phyloP scores from a whole-genome alignment of 2,888 invertebrate species.

The Brachypalpus laphriformis region DNA sequence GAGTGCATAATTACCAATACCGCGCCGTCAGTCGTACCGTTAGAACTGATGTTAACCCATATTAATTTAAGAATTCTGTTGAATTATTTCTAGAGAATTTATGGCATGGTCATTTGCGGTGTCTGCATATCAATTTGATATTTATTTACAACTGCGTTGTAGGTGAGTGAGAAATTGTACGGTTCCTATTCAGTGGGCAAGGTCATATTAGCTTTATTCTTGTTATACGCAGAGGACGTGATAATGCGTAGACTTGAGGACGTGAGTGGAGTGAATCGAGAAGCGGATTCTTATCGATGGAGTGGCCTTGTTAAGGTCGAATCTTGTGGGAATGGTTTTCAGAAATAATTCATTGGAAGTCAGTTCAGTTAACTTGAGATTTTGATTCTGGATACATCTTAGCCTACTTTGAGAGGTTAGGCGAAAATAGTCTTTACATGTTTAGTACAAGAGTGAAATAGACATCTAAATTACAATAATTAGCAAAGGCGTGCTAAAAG shows the following conservation, averaged over 20 bases:
- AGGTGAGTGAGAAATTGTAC: slow-evolving; percentile 57
- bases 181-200: slow-evolving; percentile 49
- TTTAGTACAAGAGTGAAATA: background rate
- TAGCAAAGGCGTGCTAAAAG: too few relatives aligned
- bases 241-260: slow-evolving; percentile 47
- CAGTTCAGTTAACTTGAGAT: too few relatives aligned
- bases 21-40: slow-evolving; percentile 49
- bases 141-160: slow-evolving; percentile 49
- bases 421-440: background rate
- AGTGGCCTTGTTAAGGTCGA: slow-evolving; percentile 70
- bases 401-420: background rate
- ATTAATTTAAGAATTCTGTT: slow-evolving; percentile 72
- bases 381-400: background rate
- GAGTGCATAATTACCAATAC: slow-evolving; percentile 61
- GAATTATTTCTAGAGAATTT: slow-evolving; percentile 68
- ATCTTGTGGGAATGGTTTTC: slow-evolving; percentile 37
- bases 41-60: slow-evolving; percentile 73
- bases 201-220: slow-evolving; percentile 60
- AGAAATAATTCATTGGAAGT: background rate
- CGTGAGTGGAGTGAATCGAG: slow-evolving; percentile 24
- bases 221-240: slow-evolving; percentile 55
- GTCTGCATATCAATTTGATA: slow-evolving; percentile 72
- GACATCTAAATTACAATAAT: too few relatives aligned
- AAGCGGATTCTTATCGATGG: slow-evolving; percentile 13
- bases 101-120: slow-evolving; percentile 66